Base-by-base conservation (phyloP, 2,888 invertebrate species). In the Sisyra terminalis region DNA sequence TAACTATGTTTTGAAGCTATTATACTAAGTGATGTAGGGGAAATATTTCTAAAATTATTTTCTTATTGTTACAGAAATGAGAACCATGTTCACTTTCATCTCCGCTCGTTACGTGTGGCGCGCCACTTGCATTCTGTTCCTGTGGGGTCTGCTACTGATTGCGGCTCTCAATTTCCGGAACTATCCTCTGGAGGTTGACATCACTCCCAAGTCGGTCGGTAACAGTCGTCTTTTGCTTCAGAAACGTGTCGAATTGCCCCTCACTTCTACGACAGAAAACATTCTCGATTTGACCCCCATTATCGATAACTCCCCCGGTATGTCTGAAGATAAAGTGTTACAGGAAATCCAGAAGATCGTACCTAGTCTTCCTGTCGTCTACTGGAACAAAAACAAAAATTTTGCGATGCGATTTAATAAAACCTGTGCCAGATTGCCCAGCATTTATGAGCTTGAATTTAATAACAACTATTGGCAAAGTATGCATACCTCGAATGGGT, bases 401-500 rank as follows among this genome's bases (percentile, higher is more conserved):
- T 82, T 82, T 60, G 73, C 77, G 50, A 69, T 71, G 51, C 69
- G 66, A 2, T 70, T 75, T 46, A 81, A 79, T 60, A 74, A 73
- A 51, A 76, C 76, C 46, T 88, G 88, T 64, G 84, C 86, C 45
- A 77, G 80, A 50, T 87, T 86, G 59, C 92, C 92, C 1, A 84
- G 79, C 45, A 78, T 90, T 50, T 89, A 84, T 62, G 92, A 92
- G 55, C 66, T 92, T 48, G 86, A 92, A 59, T 92, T 88, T 66
- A 89, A 89, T 64, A 92, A 92, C 58, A 75, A 87, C 43, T 90
- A 90, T 61, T 92, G 92, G 92, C 92, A 92, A 64, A 84, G 82
- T 39, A 58, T 89, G 57, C 73, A 74, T 50, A 78, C 85, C 5
- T 71, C 74, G 31, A 84, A 88, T 53, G 88, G 89, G n/a, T 86